phyloP scores from a whole-genome alignment of 2,113 vertebrate species.

The Trochalopteron elliotii region DNA sequence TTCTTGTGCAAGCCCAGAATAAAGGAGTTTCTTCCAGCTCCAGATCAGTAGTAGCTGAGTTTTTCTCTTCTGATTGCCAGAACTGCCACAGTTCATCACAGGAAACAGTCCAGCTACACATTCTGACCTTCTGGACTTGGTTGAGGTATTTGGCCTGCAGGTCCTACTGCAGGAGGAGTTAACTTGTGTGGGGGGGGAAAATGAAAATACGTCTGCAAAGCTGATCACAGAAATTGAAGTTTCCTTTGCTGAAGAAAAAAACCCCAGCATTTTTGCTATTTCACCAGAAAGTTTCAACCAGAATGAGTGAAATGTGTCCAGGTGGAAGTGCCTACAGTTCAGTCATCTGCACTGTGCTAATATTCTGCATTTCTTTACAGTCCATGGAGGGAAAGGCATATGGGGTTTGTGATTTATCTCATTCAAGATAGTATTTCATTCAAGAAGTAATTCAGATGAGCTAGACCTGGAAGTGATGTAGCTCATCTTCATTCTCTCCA shows the following conservation, averaged over 20 bases:
- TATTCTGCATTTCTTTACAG: neutral
- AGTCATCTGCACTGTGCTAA: neutral
- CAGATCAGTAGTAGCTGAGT: slow-evolving; percentile 5
- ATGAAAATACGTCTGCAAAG: neutral
- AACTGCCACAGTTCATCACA: neutral
- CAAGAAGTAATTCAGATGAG: neutral
- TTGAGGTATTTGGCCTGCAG: neutral
- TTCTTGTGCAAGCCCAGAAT: neutral
- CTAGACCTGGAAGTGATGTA: neutral
- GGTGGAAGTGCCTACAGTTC: neutral
- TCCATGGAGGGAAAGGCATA: neutral
- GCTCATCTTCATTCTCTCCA: neutral
- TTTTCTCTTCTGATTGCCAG: neutral
- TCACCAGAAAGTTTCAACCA: neutral
- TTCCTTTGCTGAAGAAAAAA: neutral
- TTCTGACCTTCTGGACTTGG: neutral
- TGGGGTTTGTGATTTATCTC: neutral
- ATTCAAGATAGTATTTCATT: neutral
- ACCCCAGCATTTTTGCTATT: neutral
- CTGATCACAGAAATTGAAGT: neutral
- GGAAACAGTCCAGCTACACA: neutral
- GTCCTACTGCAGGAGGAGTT: neutral
- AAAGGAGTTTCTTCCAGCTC: slow-evolving; percentile 2
- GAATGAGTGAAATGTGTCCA: neutral
- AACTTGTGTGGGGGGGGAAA: neutral